Percentiles rank a stretch among this genome's conserved stretches.
These are phyloP conservation scores for Drosophila jambulina DNA, from an alignment of 1,140 invertebrate species.

Conservation along the genomic window DNA sequence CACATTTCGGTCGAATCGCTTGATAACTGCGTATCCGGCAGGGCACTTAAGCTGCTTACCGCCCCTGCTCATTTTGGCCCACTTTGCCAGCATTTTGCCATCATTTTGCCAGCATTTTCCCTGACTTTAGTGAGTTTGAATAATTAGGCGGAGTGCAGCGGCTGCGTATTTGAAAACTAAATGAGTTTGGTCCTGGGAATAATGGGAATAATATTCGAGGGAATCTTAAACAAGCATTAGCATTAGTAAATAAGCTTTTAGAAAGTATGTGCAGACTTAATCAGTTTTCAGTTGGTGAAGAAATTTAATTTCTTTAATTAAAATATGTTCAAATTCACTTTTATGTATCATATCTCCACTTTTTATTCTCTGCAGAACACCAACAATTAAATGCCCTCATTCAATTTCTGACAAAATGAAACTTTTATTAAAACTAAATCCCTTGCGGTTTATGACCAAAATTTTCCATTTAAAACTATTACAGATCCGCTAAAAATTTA, in stretches of 20 bases:
- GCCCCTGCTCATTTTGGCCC: slow-evolving; percentile 26
- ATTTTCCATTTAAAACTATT: background rate
- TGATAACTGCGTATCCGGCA: slow-evolving; percentile 38
- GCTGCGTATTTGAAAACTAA: slow-evolving; percentile 11
- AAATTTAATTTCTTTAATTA: background rate
- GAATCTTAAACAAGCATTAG: background rate
- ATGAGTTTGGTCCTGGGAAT: slow-evolving; percentile 2
- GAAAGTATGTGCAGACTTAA: background rate
- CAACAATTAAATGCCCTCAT: too few relatives aligned
- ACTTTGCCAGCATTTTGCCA: slow-evolving; percentile 22
- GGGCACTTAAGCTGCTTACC: slow-evolving; percentile 59
- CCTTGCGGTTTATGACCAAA: background rate
- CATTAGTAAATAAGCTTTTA: slow-evolving; percentile 7
- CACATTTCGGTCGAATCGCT: slow-evolving; percentile 27
- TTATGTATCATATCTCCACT: too few relatives aligned
- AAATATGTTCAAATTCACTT: too few relatives aligned
- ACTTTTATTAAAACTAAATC: too few relatives aligned
- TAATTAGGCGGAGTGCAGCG: slow-evolving; percentile 27
- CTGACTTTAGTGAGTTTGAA: slow-evolving; percentile 33
- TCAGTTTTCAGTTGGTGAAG: background rate
- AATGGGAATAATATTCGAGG: background rate
- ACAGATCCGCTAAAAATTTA: background rate
- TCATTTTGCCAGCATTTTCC: slow-evolving; percentile 26
- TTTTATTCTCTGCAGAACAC: too few relatives aligned
- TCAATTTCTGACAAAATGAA: too few relatives aligned